Conservation (phyloP, 2,888 invertebrate species). For the Achlya flavicornis region DNA sequence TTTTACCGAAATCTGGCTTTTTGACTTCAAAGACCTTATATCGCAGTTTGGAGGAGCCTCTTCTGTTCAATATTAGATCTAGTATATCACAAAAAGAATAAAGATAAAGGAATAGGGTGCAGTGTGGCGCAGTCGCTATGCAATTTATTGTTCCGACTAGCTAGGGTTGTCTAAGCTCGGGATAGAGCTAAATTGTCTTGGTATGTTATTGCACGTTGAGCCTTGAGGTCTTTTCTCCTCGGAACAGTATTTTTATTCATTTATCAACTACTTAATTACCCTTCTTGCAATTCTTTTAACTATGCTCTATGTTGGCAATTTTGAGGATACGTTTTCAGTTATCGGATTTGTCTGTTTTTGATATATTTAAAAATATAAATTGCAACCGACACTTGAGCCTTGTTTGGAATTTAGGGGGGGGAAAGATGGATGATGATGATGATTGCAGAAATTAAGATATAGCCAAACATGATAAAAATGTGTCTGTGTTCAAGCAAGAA, state of each 20-base stretch:
- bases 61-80: conserved; percentile 32
- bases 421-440: too few relatives aligned
- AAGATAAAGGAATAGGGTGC: conserved; percentile 37
- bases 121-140: conserved; percentile 35
- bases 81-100: conserved; percentile 35
- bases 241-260: not conserved
- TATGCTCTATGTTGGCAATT: too few relatives aligned
- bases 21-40: not conserved
- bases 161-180: conserved; percentile 25
- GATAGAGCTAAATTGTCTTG: conserved; percentile 33
- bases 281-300: not conserved
- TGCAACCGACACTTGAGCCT: too few relatives aligned
- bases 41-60: conserved; percentile 17
- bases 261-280: not conserved
- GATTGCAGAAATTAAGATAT: too few relatives aligned
- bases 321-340: too few relatives aligned
- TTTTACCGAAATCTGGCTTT: not conserved
- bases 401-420: too few relatives aligned
- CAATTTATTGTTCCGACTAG: conserved; percentile 44
- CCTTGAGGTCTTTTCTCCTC: not conserved
- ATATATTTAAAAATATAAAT: too few relatives aligned
- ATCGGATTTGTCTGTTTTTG: too few relatives aligned
- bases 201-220: not conserved
- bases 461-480: too few relatives aligned
- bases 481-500: too few relatives aligned